Percentiles rank a stretch among this genome's conserved stretches.
phyloP scores from a whole-genome alignment of 1,140 invertebrate genomes.

The Drosophila simulans region DNA sequence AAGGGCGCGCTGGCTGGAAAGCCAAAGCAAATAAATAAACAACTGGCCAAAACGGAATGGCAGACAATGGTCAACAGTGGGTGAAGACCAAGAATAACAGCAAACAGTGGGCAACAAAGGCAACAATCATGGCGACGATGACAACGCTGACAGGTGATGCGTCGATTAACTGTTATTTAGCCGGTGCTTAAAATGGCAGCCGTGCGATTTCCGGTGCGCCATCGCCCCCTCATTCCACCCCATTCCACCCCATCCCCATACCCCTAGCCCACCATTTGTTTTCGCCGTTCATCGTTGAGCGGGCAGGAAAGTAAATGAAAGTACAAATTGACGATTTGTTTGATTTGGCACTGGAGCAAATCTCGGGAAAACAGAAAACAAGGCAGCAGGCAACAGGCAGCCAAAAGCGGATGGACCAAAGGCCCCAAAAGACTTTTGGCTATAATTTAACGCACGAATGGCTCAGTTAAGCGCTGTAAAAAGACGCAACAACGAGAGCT shows the following conservation, averaged over 20 bases:
- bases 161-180: constrained; percentile 81
- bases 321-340: constrained; percentile 82
- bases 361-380: constrained; percentile 37
- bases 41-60: constrained; percentile 41
- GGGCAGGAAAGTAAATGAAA: constrained; percentile 75
- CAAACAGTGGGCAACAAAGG: constrained; percentile 20
- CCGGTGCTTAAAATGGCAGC: constrained; percentile 77
- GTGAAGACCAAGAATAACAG: constrained; percentile 37
- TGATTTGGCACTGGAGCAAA: constrained; percentile 72
- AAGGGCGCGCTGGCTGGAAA: constrained; percentile 51
- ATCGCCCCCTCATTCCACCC: not conserved
- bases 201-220: constrained; percentile 65
- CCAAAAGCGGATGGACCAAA: constrained; percentile 11
- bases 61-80: constrained; percentile 61
- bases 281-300: constrained; percentile 52
- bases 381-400: constrained; percentile 15
- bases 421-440: constrained; percentile 59
- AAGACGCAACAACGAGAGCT: constrained; percentile 40
- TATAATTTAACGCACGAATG: constrained; percentile 82
- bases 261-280: not conserved
- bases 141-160: constrained; percentile 63
- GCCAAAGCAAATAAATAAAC: constrained; percentile 67
- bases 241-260: too few relatives aligned
- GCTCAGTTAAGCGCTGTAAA: constrained; percentile 70
- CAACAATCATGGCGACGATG: constrained; percentile 53